phyloP scores from a whole-genome alignment of 2,888 invertebrate genomes.

The Physocephala rufipes region DNA sequence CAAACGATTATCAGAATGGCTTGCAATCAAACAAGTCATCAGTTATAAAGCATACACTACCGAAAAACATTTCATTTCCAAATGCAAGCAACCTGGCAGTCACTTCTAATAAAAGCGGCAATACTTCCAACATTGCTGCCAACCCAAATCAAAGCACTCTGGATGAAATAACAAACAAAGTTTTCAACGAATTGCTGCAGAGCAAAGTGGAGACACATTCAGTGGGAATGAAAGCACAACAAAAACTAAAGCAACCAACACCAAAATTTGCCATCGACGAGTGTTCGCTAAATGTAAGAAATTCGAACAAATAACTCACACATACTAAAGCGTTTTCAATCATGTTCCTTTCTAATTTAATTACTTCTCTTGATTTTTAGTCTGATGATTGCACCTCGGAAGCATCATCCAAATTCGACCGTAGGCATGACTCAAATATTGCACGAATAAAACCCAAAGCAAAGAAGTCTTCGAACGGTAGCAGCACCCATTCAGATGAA shows the following conservation, averaged over 20 bases:
- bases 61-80: conserved; percentile 44
- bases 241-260: conserved; percentile 41
- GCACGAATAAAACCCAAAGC: conserved; percentile 59
- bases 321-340: background rate
- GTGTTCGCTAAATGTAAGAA: conserved; percentile 69
- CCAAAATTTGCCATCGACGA: conserved; percentile 65
- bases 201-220: conserved; percentile 69
- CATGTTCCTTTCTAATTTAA: background rate
- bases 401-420: conserved; percentile 74
- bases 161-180: conserved; percentile 80
- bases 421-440: conserved; percentile 70
- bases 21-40: conserved; percentile 49
- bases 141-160: conserved; percentile 61
- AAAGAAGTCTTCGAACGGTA: conserved; percentile 43
- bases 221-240: conserved; percentile 21
- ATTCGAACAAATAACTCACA: too few species aligned
- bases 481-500: conserved; percentile 57
- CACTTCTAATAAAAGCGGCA: too few species aligned
- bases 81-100: conserved; percentile 30
- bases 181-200: conserved; percentile 78
- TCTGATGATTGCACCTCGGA: conserved; percentile 78
- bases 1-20: conserved; percentile 55
- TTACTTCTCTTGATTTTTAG: conserved; percentile 40
- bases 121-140: conserved; percentile 22
- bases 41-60: conserved; percentile 36